Base-by-base conservation (phyloP, 2,113 vertebrate species). In the Mesitornis unicolor region DNA sequence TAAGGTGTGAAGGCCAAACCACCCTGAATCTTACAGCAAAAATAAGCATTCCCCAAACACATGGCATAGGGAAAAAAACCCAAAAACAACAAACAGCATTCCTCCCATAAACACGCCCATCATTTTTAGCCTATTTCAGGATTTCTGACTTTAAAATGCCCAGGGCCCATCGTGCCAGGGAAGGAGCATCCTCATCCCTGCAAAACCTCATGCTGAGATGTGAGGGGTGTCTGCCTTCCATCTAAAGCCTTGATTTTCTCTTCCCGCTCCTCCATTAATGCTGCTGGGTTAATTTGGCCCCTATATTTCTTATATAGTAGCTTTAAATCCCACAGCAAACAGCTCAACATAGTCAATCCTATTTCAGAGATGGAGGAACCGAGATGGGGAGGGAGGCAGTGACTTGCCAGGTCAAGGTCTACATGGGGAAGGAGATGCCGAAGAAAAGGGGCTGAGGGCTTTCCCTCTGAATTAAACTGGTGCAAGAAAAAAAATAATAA, bases 341-440 rank as follows among this genome's bases (percentile, higher is more conserved):
- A 42, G 29, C 8, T 73, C 48, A 15, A 0, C 7, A 3, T 28
- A 3, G 4, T 33, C 71, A 21, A 1, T 31, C 43, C n/a, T 15
- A 11, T 79, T 87, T 28, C 75, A 45, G 59, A 47, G 43, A 13
- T 2, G 10, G 56, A 68, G 33, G n/a, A 83, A 63, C 17, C 0
- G 1, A 13, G 51, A 6, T 1, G 6, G 18, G 12, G 33, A 77
- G 25, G 29, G 45, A 81, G 63, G n/a, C 69, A 75, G 64, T 0
- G 2, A 45, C 24, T 35, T 26, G 16, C 54, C 42, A 6, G 25
- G 10, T 81, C 63, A 73, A 71, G 56, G 36, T 51, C 51, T 0
- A 0, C 13, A 4, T 2, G 0, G 9, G 47, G n/a, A 47, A 57
- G 16, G n/a, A 33, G 53, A 24, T 38, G 43, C 19, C 31, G 38